These are phyloP conservation scores for Poecilia velifera DNA, from an alignment of 2,797 vertebrate genomes.

Conservation along the genomic window DNA sequence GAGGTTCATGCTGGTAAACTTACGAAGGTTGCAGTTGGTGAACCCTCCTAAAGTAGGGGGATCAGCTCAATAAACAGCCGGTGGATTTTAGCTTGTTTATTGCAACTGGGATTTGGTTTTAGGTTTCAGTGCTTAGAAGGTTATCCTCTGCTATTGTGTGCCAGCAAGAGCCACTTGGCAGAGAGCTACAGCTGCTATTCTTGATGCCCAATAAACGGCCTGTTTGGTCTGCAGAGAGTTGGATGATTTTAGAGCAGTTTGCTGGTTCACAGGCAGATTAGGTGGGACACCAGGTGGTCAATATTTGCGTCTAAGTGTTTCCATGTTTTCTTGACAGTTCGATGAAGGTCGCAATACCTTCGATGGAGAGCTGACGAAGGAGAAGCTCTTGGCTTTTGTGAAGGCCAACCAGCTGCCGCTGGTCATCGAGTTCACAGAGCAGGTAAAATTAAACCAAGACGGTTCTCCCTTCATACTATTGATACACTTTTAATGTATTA, in stretches of 20 bases:
- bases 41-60: constrained; percentile 18
- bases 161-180: constrained; percentile 53
- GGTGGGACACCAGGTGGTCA: constrained; percentile 9
- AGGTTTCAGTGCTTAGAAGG: constrained; percentile 37
- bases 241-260: constrained; percentile 29
- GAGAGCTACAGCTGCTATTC: constrained; percentile 52
- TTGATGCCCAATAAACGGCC: constrained; percentile 49
- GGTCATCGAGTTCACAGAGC: constrained; percentile 98
- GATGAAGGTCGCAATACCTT: constrained; percentile 96
- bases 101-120: constrained; percentile 29
- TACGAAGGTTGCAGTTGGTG: constrained; percentile 26
- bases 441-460: constrained; percentile 78
- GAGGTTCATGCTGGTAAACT: constrained; percentile 30
- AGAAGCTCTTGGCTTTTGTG: constrained; percentile 89
- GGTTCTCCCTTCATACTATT: neutral
- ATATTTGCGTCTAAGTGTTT: constrained; percentile 37
- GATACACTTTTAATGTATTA: neutral
- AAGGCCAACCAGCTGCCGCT: constrained; percentile 95
- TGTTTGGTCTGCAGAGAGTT: constrained; percentile 28
- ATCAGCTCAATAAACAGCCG: constrained; percentile 49
- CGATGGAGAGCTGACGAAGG: constrained; percentile 91
- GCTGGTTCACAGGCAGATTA: constrained; percentile 62
- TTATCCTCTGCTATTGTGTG: constrained; percentile 42
- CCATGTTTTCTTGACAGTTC: constrained; percentile 82
- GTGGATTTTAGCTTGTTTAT: constrained; percentile 56